phyloP scores from a whole-genome alignment of 1,140 invertebrate species.

The Eumaeus atala region DNA sequence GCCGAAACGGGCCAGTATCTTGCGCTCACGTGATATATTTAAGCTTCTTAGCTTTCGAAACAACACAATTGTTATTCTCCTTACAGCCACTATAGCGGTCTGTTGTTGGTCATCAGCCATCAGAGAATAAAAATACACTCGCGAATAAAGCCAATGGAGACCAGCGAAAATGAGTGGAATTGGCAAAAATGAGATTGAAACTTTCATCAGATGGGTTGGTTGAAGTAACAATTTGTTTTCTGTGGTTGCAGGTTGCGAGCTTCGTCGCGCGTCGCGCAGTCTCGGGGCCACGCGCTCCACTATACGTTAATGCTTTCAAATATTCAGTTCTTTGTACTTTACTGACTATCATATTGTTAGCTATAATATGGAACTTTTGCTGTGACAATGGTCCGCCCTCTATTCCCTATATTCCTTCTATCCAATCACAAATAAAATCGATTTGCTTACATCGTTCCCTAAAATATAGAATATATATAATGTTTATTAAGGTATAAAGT shows the following conservation, averaged over 20 bases:
- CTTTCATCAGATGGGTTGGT: background rate
- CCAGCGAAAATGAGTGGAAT: no score
- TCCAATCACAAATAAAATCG: conserved; percentile 24
- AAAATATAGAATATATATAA: conserved; percentile 8
- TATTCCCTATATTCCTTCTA: conserved; percentile 17
- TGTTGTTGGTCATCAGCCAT: no score
- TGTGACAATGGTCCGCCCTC: conserved; percentile 27
- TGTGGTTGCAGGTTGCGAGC: conserved; percentile 44
- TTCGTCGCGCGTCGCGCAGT: conserved; percentile 34
- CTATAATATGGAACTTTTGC: conserved; percentile 28
- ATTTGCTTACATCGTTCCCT: conserved; percentile 28
- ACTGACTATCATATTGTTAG: conserved; percentile 37
- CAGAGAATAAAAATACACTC: no score
- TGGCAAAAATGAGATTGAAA: background rate
- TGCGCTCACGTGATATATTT: no score
- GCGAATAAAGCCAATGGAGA: no score
- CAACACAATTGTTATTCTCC: no score
- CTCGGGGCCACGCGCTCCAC: conserved; percentile 36
- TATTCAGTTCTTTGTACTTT: conserved; percentile 40
- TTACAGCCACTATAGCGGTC: no score
- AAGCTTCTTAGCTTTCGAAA: no score
- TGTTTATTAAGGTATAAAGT: conserved; percentile 8
- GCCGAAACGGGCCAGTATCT: no score
- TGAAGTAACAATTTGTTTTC: background rate
- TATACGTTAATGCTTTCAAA: conserved; percentile 38